Percentiles rank a stretch among this genome's conserved stretches.
These are phyloP conservation scores for Oxystoma pomonae DNA, from an alignment of 2,888 invertebrate species.

Conservation along the genomic window DNA sequence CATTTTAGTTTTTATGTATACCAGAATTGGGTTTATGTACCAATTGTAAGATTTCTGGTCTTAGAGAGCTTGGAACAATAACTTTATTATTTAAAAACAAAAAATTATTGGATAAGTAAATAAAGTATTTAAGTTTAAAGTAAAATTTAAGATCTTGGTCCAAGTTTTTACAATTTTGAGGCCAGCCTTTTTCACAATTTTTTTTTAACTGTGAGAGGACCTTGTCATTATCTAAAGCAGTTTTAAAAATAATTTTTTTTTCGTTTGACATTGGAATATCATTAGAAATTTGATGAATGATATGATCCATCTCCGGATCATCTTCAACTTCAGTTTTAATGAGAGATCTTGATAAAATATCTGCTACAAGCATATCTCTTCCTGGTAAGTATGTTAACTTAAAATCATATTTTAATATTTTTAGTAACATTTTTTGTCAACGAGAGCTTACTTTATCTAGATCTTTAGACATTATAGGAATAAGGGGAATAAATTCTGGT, in stretches of 20 bases:
- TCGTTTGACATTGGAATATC: slow-evolving; percentile 3
- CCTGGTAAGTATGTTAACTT: slow-evolving; percentile 12
- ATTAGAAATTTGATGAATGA: neutral
- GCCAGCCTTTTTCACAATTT: too few relatives aligned
- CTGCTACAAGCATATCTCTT: slow-evolving; percentile 12
- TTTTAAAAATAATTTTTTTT: slow-evolving; percentile 15
- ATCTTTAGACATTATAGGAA: neutral
- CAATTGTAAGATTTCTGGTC: slow-evolving; percentile 20
- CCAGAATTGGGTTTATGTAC: slow-evolving; percentile 32
- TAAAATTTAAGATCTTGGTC: neutral
- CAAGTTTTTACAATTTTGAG: slow-evolving; percentile 10
- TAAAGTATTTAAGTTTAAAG: neutral
- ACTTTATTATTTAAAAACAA: slow-evolving; percentile 18
- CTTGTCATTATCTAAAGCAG: slow-evolving; percentile 4
- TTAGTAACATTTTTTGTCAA: slow-evolving; percentile 10
- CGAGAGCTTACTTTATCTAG: neutral
- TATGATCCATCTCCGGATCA: neutral
- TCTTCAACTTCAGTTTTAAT: neutral
- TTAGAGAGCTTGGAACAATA: slow-evolving; percentile 25
- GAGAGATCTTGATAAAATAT: slow-evolving; percentile 10
- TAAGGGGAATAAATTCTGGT: slow-evolving; percentile 23
- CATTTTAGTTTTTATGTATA: slow-evolving; percentile 30
- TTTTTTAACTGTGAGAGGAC: neutral
- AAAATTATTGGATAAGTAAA: slow-evolving; percentile 20
- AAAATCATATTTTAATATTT: slow-evolving; percentile 14